Conservation (phyloP, 1,140 invertebrate species). For the Drosophila quadrilineata region DNA sequence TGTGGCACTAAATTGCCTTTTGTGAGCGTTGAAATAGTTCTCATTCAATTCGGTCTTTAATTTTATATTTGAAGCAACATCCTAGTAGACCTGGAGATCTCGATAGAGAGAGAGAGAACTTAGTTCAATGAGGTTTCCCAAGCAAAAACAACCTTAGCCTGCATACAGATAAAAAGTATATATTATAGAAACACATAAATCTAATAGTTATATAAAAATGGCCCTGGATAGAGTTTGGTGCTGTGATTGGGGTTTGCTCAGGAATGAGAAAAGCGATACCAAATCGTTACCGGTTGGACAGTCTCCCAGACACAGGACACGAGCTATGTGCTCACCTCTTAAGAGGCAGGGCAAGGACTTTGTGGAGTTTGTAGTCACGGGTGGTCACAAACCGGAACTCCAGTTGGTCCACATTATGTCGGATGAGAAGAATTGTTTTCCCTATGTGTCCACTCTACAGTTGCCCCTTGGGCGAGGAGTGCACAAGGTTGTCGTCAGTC, state of each 20-base stretch:
- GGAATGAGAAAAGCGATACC: background rate
- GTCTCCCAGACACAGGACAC: too few species aligned
- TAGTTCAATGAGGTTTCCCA: too few species aligned
- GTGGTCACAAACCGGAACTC: background rate
- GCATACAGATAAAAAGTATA: too few species aligned
- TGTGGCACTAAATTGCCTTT: too few species aligned
- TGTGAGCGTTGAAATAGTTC: too few species aligned
- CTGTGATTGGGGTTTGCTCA: constrained; percentile 19
- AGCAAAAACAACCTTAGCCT: background rate
- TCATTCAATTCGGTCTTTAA: too few species aligned
- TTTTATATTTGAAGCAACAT: too few species aligned
- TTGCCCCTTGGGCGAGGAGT: constrained; percentile 21
- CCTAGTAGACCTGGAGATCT: too few species aligned
- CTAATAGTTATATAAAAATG: background rate
- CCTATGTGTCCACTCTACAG: background rate
- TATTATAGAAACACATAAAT: background rate
- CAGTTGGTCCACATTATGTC: constrained; percentile 4
- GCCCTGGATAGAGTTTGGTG: constrained; percentile 7
- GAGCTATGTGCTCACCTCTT: too few species aligned
- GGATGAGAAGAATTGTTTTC: background rate
- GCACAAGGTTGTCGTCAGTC: constrained; percentile 18
- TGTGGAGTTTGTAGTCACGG: constrained; percentile 25
- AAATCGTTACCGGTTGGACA: too few species aligned
- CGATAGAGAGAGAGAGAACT: too few species aligned
- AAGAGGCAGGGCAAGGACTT: background rate